Evolutionary conservation across 2,797 vertebrate species (phyloP).

Genomic region (Serranus cabrilla): DNA sequence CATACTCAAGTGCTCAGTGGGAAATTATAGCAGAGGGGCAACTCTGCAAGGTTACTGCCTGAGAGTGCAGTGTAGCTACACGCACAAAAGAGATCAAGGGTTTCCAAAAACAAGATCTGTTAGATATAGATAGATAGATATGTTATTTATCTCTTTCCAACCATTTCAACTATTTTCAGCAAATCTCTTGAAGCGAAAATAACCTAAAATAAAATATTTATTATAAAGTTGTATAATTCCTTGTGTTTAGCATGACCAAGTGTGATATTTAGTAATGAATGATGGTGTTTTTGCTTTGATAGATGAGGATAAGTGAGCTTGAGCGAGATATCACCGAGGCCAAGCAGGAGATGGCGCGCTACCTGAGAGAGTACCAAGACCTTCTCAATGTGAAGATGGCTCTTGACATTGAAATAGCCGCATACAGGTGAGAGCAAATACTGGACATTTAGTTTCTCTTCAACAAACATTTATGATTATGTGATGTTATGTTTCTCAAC

Average conservation of each 20-base stretch:
- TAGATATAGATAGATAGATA: no score
- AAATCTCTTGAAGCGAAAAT: not conserved
- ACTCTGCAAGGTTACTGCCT: slow-evolving; percentile 37
- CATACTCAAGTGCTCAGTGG: slow-evolving; percentile 28
- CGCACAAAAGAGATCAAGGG: not conserved
- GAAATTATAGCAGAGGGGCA: slow-evolving; percentile 37
- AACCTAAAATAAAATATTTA: not conserved
- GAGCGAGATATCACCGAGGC: slow-evolving; percentile 88
- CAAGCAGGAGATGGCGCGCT: slow-evolving; percentile 91
- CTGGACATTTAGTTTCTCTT: not conserved
- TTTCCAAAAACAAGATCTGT: no score
- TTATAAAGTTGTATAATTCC: not conserved
- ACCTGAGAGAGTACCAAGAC: slow-evolving; percentile 91
- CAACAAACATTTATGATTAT: not conserved
- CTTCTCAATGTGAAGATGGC: slow-evolving; percentile 91
- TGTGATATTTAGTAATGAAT: not conserved
- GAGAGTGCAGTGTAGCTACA: not conserved
- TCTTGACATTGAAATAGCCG: slow-evolving; percentile 89
- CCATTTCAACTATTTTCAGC: not conserved
- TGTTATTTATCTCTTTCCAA: not conserved
- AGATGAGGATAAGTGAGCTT: slow-evolving; percentile 89
- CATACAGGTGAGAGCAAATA: slow-evolving; percentile 85
- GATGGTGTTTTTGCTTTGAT: not conserved
- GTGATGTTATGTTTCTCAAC: not conserved
- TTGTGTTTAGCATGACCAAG: not conserved